Percentiles rank a stretch among this genome's conserved stretches.
Evolutionary conservation across 2,888 invertebrate species (phyloP).

Genomic region (Apomyelois bistriatella): DNA sequence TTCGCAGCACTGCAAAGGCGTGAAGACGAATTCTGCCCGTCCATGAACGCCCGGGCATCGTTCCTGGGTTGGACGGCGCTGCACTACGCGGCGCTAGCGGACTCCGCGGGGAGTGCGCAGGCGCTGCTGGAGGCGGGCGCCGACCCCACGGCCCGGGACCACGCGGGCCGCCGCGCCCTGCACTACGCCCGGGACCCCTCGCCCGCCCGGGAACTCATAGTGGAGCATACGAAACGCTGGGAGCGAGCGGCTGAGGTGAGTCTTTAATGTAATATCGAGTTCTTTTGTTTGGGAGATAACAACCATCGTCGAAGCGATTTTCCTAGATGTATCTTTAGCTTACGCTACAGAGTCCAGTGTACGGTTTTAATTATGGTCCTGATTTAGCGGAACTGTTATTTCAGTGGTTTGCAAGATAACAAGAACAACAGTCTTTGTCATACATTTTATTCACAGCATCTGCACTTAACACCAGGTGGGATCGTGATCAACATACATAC

Average conservation of each 20-base stretch:
- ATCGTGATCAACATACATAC: too few relatives aligned
- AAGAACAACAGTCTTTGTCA: too few relatives aligned
- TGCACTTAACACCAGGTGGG: too few relatives aligned
- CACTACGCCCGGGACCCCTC: conserved; percentile 85
- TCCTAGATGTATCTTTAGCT: too few relatives aligned
- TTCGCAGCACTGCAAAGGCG: conserved; percentile 81
- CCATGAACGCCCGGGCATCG: conserved; percentile 84
- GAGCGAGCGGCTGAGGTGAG: conserved; percentile 41
- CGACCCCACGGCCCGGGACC: conserved; percentile 87
- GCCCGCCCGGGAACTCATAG: conserved; percentile 81
- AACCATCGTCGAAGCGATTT: too few relatives aligned
- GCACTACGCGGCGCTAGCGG: conserved; percentile 91
- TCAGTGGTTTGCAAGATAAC: too few relatives aligned
- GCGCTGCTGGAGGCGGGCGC: conserved; percentile 86
- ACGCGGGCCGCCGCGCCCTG: conserved; percentile 86
- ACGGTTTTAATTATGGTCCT: too few relatives aligned
- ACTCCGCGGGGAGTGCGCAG: conserved; percentile 82
- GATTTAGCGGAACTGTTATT: too few relatives aligned
- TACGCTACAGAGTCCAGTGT: too few relatives aligned
- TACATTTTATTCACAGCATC: too few relatives aligned
- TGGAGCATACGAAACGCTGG: conserved; percentile 69
- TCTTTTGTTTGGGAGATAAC: too few relatives aligned
- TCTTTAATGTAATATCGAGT: too few relatives aligned
- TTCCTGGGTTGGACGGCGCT: conserved; percentile 93
- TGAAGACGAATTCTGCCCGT: conserved; percentile 90